These are phyloP conservation scores for Alcis repandata DNA, from an alignment of 2,888 invertebrate species.

Conservation along the genomic window DNA sequence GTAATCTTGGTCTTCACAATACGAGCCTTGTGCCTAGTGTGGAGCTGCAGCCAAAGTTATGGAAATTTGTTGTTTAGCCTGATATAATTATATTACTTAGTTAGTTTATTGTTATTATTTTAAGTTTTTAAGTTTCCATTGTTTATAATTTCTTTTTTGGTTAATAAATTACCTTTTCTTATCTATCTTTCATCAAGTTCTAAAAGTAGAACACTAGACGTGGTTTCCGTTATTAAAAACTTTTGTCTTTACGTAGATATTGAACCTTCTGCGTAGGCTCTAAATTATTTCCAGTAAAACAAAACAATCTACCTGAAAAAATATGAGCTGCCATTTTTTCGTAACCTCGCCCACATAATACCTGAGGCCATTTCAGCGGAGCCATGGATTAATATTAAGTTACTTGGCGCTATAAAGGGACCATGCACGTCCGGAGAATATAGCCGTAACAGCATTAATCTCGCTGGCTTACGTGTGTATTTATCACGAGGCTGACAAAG, in stretches of 20 bases:
- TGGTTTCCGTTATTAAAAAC: background rate
- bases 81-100: too few relatives aligned
- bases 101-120: too few relatives aligned
- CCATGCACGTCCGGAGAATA: constrained; percentile 41
- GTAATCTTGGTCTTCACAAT: too few relatives aligned
- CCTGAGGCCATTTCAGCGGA: constrained; percentile 31
- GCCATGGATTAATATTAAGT: constrained; percentile 41
- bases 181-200: too few relatives aligned
- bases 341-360: constrained; percentile 29
- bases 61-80: too few relatives aligned
- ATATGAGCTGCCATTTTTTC: constrained; percentile 24
- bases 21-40: too few relatives aligned
- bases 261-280: constrained; percentile 9
- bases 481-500: constrained; percentile 62
- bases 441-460: constrained; percentile 53
- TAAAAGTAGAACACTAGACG: too few relatives aligned
- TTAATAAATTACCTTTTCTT: too few relatives aligned
- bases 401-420: constrained; percentile 38
- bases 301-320: constrained; percentile 19
- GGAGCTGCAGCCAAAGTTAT: too few relatives aligned
- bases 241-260: background rate
- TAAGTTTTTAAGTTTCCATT: too few relatives aligned
- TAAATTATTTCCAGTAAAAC: constrained; percentile 19
- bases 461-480: constrained; percentile 58
- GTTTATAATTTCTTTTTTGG: too few relatives aligned